Percentiles rank a stretch among this genome's conserved stretches.
Conservation (phyloP, 2,797 vertebrate genomes). For the Gymnoscopelus braueri region DNA sequence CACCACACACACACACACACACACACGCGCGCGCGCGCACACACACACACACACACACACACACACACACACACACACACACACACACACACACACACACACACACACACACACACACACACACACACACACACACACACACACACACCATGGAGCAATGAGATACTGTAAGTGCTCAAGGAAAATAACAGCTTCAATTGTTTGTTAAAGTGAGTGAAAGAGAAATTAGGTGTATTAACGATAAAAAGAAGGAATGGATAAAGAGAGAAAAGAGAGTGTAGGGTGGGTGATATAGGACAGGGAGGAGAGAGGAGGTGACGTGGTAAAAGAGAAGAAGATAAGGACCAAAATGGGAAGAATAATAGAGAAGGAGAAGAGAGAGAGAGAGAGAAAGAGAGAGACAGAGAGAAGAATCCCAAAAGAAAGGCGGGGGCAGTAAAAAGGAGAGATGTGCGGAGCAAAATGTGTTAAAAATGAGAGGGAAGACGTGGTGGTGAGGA, state of each 20-base stretch:
- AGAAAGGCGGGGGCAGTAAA: slow-evolving; percentile 30
- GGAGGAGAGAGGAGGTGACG: too few species aligned
- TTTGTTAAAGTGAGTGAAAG: slow-evolving; percentile 52
- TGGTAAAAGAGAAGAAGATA: slow-evolving; percentile 21
- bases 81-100: slow-evolving; percentile 16
- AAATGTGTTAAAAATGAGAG: slow-evolving; percentile 38
- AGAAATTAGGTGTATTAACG: too few species aligned
- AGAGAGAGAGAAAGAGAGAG: neutral
- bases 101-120: slow-evolving; percentile 26
- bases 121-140: slow-evolving; percentile 15
- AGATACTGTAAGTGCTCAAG: slow-evolving; percentile 41
- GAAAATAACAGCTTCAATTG: slow-evolving; percentile 45
- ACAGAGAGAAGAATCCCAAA: slow-evolving; percentile 32
- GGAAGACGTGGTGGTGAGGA: neutral
- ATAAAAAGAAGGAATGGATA: too few species aligned
- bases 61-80: too few species aligned
- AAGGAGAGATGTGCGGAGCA: slow-evolving; percentile 31
- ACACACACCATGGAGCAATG: slow-evolving; percentile 23
- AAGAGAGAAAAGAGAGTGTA: too few species aligned
- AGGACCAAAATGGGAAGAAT: slow-evolving; percentile 15
- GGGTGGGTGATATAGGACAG: too few species aligned
- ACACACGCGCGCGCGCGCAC: slow-evolving; percentile 12
- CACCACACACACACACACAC: too few species aligned
- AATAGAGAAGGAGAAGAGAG: slow-evolving; percentile 23
- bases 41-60: slow-evolving; percentile 14